Conservation (phyloP, 2,113 vertebrate genomes). For the Quiscalus mexicanus region DNA sequence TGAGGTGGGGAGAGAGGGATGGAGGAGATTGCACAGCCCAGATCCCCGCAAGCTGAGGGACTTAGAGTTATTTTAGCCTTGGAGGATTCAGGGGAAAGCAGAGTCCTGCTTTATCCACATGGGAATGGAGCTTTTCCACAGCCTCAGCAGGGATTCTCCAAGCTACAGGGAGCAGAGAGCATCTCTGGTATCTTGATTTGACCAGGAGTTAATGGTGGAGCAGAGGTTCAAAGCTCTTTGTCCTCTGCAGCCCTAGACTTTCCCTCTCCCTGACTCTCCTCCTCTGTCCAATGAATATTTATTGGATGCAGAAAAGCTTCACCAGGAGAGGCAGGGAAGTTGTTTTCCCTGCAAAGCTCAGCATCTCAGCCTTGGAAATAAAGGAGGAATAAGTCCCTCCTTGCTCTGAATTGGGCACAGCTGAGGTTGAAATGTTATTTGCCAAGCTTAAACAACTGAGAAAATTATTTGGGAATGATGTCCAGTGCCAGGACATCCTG, state of each 20-base stretch:
- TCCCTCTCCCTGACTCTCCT: neutral
- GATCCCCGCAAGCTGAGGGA: rapidly evolving
- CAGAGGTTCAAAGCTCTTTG: neutral
- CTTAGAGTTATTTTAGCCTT: rapidly evolving
- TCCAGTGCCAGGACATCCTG: rapidly evolving
- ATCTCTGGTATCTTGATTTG: neutral
- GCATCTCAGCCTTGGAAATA: neutral
- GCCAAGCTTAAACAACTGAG: neutral
- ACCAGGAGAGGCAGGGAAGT: neutral
- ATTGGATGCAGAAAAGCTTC: neutral
- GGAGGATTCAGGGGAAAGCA: neutral
- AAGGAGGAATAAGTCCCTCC: neutral
- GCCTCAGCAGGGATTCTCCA: neutral
- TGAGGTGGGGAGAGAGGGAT: neutral
- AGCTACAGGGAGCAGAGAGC: neutral
- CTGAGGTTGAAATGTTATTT: neutral
- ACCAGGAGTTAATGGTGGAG: neutral
- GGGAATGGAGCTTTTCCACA: neutral
- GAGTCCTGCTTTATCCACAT: neutral
- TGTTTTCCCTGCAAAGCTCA: neutral
- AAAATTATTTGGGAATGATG: neutral
- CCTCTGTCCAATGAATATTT: neutral
- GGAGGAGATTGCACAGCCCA: neutral
- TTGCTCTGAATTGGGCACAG: neutral
- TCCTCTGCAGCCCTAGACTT: neutral